These are phyloP conservation scores for Antheraea pernyi DNA, from an alignment of 1,140 invertebrate genomes.

Conservation along the genomic window DNA sequence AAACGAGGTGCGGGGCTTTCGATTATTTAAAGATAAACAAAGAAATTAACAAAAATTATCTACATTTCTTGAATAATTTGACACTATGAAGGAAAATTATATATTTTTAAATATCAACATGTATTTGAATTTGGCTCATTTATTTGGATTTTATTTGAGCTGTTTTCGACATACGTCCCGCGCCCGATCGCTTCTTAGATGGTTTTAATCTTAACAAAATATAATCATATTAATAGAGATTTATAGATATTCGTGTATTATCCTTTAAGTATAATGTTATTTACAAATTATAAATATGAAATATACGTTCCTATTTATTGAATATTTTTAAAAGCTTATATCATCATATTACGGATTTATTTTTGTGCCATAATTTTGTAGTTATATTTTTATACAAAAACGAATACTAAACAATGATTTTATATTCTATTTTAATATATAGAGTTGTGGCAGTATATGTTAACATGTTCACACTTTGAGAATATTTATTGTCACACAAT, in stretches of 20 bases:
- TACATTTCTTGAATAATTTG: too few relatives aligned
- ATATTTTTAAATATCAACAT: not conserved
- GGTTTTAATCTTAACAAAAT: too few relatives aligned
- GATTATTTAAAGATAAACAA: too few relatives aligned
- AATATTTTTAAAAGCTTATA: not conserved
- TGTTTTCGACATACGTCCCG: not conserved
- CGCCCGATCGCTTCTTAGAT: not conserved
- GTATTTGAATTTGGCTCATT: not conserved
- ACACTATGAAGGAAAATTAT: not conserved
- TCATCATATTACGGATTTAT: constrained; percentile 22
- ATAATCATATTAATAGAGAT: not conserved
- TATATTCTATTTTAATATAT: not conserved
- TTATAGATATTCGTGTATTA: not conserved
- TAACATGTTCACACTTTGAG: not conserved
- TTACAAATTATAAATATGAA: not conserved
- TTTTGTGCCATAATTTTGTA: constrained; percentile 35
- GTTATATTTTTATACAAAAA: constrained; percentile 9
- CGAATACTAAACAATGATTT: not conserved
- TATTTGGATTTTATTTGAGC: not conserved
- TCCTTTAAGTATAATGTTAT: not conserved
- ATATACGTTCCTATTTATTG: not conserved
- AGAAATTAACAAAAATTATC: too few relatives aligned
- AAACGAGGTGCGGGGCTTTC: too few relatives aligned
- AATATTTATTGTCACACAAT: not conserved
- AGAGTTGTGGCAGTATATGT: too few relatives aligned